Evolutionary conservation across 2,797 vertebrate genomes (phyloP), one percentile per base, ranked within the genome.

Genomic region (Dryobates pubescens): DNA sequence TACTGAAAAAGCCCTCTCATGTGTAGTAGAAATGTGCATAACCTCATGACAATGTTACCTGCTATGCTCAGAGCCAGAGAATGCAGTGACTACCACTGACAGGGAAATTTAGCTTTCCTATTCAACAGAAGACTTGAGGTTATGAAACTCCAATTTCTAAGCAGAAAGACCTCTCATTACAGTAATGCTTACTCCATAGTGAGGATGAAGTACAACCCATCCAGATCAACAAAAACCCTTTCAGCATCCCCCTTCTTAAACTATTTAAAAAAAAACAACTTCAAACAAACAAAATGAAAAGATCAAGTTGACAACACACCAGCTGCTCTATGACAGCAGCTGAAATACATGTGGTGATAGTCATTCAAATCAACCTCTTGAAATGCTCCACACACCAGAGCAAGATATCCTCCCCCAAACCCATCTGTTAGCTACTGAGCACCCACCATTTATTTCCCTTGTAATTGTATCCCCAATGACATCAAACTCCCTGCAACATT

Each of bases 311-410:
- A 94, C 78, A 94, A 89, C 73, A 87, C 83, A 92, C 67, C 84
- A 94, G 90, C 93, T 92, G 90, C 90, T 95, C 86, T 81, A 36
- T 81, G 86, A 94, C 79, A 94, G 88, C 76, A 94, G 53, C 79
- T 93, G 84, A 96, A 89, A 90, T 94, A 77, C 76, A 92, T 41
- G 53, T 70, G 88, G 84, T 92, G 57, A 83, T 63, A 92, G 73
- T 87, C 86, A 94, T 80, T 94, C 86, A 80, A 79, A 87, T 81
- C 72, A 90, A 92, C 90, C 86, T 87, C 87, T 15, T 93, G 71
- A 94, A 95, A 92, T 27, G 53, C 70, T 96, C 86, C 77, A 94
- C 76, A 95, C 73, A 83, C 82, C 82, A 81, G 61, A 93, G 70
- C 82, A 93, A 90, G 79, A 75, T 57, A 92, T 93, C 92, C 82